Base-by-base conservation (phyloP, 2,888 invertebrate species). In the Apamea monoglypha region DNA sequence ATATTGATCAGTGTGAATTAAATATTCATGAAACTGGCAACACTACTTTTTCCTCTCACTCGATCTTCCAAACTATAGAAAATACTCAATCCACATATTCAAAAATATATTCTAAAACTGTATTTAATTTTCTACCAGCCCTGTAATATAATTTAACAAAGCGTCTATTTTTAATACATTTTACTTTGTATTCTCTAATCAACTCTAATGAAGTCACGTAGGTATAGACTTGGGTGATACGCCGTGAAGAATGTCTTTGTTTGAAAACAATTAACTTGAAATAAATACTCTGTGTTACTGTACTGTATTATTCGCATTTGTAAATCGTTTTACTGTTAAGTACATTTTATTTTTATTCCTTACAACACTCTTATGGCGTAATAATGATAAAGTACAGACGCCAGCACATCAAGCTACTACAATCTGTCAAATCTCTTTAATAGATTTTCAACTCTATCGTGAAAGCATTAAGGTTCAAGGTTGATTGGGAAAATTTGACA, bases 131-230 rank as follows among this genome's bases (percentile, higher is more conserved):
- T 53, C 88, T 89, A 87, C 72, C 81, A 90, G 89, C 88, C 85
- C 88, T 91, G 89, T 90, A 84, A 78, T 86, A 81, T 71, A 83
- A 82, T 86, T 82, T 75, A 81, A 78, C 76, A 82, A 90, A 90
- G 89, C 85, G 64, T 85, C 87, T 86, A 85, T 83, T 81, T 61
- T 80, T 81, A 78, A 71, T 81, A 78, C 66, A 82, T 72, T 68
- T 69, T 36, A 53, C n/a, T 73, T 66, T 80, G 32, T 67, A 71
- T 67, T 72, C 25, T 61, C 66, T 69, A 71, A 63, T 40, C 18
- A 74, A 78, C 25, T 61, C 66, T 69, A 71, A 63, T 40, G 25
- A 74, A 78, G 56, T 76, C 25, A 63, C 72, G 53, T 47, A 36
- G 67, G 70, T 81, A 59, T 53, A 74, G 78, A 78, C 67, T 80